Conservation (phyloP, 2,888 invertebrate genomes). For the Dorcus hopei region DNA sequence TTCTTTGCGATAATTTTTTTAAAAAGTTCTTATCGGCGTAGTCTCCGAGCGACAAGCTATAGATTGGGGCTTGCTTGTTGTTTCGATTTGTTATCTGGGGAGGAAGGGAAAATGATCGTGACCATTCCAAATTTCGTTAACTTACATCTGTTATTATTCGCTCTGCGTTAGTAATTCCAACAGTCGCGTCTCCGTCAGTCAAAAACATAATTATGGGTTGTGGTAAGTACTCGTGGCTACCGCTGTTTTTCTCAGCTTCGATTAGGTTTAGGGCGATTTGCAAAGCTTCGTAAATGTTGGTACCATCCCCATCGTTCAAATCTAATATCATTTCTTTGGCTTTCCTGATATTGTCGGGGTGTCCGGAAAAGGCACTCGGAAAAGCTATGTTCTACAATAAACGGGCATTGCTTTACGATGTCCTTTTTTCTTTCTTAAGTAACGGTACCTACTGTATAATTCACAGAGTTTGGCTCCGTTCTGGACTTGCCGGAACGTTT, state of each 20-base stretch:
- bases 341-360: constrained; percentile 55
- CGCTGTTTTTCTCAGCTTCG: constrained; percentile 9
- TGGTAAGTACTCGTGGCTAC: constrained; percentile 33
- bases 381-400: neutral
- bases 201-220: constrained; percentile 65
- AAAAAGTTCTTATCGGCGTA: constrained; percentile 66
- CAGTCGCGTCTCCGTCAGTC: constrained; percentile 65
- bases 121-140: neutral
- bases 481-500: neutral
- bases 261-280: constrained; percentile 50
- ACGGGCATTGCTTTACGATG: neutral
- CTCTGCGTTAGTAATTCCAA: constrained; percentile 54
- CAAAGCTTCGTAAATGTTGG: constrained; percentile 66
- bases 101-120: constrained; percentile 35
- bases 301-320: constrained; percentile 59
- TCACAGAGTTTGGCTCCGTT: too few relatives aligned
- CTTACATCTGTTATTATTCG: constrained; percentile 54
- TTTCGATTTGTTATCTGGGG: constrained; percentile 35
- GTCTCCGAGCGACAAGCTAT: constrained; percentile 68
- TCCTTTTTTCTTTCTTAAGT: neutral
- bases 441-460: neutral
- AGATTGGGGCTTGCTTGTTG: constrained; percentile 52
- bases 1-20: constrained; percentile 62
- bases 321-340: constrained; percentile 58
- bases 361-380: constrained; percentile 55